Evolutionary conservation across 2,113 vertebrate species (phyloP).

Genomic region (Chaenocephalus aceratus): DNA sequence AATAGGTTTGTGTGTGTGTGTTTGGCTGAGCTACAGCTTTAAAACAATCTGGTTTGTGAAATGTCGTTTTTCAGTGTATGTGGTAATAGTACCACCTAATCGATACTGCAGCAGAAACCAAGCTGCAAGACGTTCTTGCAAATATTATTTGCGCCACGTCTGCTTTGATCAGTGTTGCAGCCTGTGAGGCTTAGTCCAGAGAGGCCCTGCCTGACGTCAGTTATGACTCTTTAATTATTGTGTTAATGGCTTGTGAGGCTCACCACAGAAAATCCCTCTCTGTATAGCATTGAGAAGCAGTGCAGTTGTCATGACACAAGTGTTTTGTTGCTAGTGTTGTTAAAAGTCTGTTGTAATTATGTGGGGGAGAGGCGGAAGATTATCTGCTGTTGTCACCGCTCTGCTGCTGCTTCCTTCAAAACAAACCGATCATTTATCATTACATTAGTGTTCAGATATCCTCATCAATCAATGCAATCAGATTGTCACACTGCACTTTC

Average conservation of each 20-base stretch:
- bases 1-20: neutral
- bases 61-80: neutral
- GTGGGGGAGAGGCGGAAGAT: slow-evolving; percentile 6
- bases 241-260: slow-evolving; percentile 64
- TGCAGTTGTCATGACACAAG: slow-evolving; percentile 43
- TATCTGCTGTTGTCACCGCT: slow-evolving; percentile 46
- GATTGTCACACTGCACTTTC: no score
- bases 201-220: slow-evolving; percentile 54
- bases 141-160: slow-evolving; percentile 22
- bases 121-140: slow-evolving; percentile 20
- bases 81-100: neutral
- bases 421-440: slow-evolving; percentile 51
- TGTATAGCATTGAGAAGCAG: slow-evolving; percentile 46
- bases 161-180: slow-evolving; percentile 23
- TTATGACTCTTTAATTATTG: slow-evolving; percentile 69
- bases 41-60: neutral
- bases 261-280: slow-evolving; percentile 70
- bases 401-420: slow-evolving; percentile 29
- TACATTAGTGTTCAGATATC: slow-evolving; percentile 26
- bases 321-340: slow-evolving; percentile 67
- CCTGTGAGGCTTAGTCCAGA: slow-evolving; percentile 54
- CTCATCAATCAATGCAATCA: neutral
- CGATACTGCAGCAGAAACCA: slow-evolving; percentile 22
- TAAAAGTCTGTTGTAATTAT: slow-evolving; percentile 53
- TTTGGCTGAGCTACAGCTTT: neutral